These are phyloP conservation scores for Neodontobutis hainanensis DNA, from an alignment of 2,113 vertebrate species.

Conservation along the genomic window DNA sequence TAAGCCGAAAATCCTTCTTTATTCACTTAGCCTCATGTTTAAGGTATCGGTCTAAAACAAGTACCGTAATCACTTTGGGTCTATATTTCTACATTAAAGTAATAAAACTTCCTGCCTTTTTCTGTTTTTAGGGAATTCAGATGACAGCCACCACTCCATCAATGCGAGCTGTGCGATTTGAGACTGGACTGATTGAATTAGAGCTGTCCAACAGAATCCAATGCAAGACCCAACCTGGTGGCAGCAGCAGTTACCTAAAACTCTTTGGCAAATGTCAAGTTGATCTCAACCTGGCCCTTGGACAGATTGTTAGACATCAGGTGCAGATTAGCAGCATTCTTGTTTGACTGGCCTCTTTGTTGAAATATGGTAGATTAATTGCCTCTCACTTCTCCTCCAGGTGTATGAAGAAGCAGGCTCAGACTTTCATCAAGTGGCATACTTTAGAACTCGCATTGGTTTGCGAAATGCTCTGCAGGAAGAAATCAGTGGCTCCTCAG, in stretches of 20 bases:
- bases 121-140: slow-evolving; percentile 88
- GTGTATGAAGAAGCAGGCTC: slow-evolving; percentile 99
- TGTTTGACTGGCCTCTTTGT: no score
- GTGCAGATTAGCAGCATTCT: slow-evolving; percentile 63
- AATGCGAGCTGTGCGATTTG: slow-evolving; percentile 96
- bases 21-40: slow-evolving; percentile 93
- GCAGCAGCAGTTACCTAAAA: slow-evolving; percentile 95
- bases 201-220: slow-evolving; percentile 97
- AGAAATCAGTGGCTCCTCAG: slow-evolving; percentile 94
- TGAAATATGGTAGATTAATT: background rate
- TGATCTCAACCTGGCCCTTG: slow-evolving; percentile 94
- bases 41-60: slow-evolving; percentile 81
- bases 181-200: slow-evolving; percentile 96
- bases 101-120: background rate
- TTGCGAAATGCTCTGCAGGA: slow-evolving; percentile 95
- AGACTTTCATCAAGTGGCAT: slow-evolving; percentile 98
- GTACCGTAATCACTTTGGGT: no score
- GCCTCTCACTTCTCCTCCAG: slow-evolving; percentile 65
- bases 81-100: background rate
- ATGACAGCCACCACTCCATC: slow-evolving; percentile 98
- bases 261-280: slow-evolving; percentile 99
- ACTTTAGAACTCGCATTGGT: slow-evolving; percentile 96
- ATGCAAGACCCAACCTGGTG: slow-evolving; percentile 92
- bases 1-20: slow-evolving; percentile 97
- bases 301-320: slow-evolving; percentile 98